These are phyloP conservation scores for Phylloscopus trochilus DNA, from an alignment of 2,113 vertebrate species.

Conservation along the genomic window DNA sequence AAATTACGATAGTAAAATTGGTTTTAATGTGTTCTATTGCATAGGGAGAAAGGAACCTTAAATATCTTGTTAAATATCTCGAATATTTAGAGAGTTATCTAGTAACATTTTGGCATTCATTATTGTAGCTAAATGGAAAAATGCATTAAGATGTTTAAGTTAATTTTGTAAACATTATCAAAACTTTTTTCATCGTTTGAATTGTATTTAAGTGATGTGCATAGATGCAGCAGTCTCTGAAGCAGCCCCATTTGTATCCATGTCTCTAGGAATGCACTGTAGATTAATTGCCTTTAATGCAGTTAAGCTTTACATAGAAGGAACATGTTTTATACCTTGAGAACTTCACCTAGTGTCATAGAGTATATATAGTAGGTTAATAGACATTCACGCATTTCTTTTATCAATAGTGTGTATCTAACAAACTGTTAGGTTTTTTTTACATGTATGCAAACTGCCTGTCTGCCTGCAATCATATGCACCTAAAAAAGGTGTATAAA, in stretches of 20 bases:
- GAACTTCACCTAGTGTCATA: not conserved
- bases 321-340: not conserved
- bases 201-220: conserved; percentile 5
- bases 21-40: conserved; percentile 70
- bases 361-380: not conserved
- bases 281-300: conserved; percentile 39
- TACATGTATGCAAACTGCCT: not conserved
- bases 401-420: not conserved
- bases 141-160: conserved; percentile 43
- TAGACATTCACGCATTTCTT: not conserved
- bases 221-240: not conserved
- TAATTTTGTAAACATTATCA: conserved; percentile 53
- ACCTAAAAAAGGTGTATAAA: not conserved
- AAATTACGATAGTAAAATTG: conserved; percentile 69
- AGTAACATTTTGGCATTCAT: conserved; percentile 42
- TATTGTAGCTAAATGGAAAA: conserved; percentile 48
- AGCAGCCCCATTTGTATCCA: conserved; percentile 16
- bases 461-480: not conserved
- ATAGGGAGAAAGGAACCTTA: conserved; percentile 46
- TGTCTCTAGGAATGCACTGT: conserved; percentile 2
- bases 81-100: conserved; percentile 45
- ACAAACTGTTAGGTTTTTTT: conserved; percentile 37
- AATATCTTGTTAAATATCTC: conserved; percentile 61
- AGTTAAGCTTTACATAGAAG: not conserved
- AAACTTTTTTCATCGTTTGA: conserved; percentile 36